These are phyloP conservation scores for Anabas testudineus DNA, from an alignment of 2,797 vertebrate species.

Conservation along the genomic window DNA sequence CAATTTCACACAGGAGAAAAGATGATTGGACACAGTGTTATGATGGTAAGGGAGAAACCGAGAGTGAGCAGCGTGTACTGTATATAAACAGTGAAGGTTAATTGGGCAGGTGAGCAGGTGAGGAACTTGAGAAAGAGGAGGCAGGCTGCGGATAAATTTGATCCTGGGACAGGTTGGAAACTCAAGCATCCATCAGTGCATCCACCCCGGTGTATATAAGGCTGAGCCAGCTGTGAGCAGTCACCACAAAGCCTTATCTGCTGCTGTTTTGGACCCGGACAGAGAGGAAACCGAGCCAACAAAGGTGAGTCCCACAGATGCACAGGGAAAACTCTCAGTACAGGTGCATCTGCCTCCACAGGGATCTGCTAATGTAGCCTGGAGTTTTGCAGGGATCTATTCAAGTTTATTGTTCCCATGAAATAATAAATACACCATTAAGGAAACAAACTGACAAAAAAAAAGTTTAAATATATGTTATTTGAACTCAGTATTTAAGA, in stretches of 20 bases:
- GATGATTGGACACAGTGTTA: conserved; percentile 59
- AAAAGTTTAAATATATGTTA: too few species aligned
- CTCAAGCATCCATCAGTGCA: conserved; percentile 87
- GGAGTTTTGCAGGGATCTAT: background rate
- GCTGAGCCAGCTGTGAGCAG: conserved; percentile 67
- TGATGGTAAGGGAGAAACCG: conserved; percentile 23
- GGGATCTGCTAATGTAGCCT: background rate
- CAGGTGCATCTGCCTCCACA: conserved; percentile 31
- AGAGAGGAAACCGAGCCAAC: conserved; percentile 47
- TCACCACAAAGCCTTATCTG: conserved; percentile 72
- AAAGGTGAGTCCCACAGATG: conserved; percentile 77
- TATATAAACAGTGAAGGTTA: conserved; percentile 89
- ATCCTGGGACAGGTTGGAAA: conserved; percentile 89
- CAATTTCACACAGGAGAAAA: conserved; percentile 12
- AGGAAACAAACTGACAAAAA: background rate
- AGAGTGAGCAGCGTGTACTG: conserved; percentile 30
- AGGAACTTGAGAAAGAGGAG: conserved; percentile 86
- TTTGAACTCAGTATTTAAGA: background rate
- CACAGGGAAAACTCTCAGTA: background rate
- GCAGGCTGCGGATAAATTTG: conserved; percentile 83
- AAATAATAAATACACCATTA: background rate
- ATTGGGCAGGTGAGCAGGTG: conserved; percentile 87
- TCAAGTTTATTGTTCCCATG: background rate
- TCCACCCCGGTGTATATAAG: conserved; percentile 90
- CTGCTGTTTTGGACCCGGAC: conserved; percentile 61